Base-by-base conservation (phyloP, 2,113 vertebrate genomes). In the Rallus limicola region DNA sequence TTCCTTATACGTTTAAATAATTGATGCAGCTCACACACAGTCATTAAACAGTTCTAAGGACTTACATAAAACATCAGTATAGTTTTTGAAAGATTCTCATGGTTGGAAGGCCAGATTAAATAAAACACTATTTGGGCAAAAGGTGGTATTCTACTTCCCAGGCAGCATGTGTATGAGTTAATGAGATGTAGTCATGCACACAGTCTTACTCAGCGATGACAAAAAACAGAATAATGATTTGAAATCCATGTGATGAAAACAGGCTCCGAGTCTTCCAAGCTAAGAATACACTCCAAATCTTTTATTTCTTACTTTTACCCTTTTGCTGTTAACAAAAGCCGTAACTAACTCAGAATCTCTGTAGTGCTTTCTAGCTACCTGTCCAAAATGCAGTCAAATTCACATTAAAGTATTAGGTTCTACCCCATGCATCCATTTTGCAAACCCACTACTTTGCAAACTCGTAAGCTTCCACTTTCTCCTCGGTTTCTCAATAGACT, bases 161-260 rank as follows among this genome's bases (percentile, higher is more conserved):
- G 88, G 69, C 60, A 81, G 58, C 25, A 71, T 46, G 31, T 48
- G 40, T 42, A 11, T 2, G 40, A 95, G 71, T 74, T 94, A 94
- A 92, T 64, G 76, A 80, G 76, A 71, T 21, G 48, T 44, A 44
- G 16, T 60, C 69, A 75, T 68, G 72, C 2, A 9, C 82, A 84
- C 26, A 67, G 44, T 33, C 65, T 84, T 88, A 69, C 55, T 93
- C 65, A 88, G 82, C 34, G 86, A 2, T 55, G 93, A 89, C 60
- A 95, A 88, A 96, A 90, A 25, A 1, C 48, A 92, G 80, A 95
- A 93, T 76, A 88, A 91, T 82, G 34, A 92, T 92, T 80, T 82
- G n/a, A 93, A 95, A 90, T 88, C 69, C 83, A 55, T 76, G 48
- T 84, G 77, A 84, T 90, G 93, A 94, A 88, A 94, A 48, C 52